Evolutionary conservation across 2,888 invertebrate genomes (phyloP).

Genomic region (Campopleginae sp.): DNA sequence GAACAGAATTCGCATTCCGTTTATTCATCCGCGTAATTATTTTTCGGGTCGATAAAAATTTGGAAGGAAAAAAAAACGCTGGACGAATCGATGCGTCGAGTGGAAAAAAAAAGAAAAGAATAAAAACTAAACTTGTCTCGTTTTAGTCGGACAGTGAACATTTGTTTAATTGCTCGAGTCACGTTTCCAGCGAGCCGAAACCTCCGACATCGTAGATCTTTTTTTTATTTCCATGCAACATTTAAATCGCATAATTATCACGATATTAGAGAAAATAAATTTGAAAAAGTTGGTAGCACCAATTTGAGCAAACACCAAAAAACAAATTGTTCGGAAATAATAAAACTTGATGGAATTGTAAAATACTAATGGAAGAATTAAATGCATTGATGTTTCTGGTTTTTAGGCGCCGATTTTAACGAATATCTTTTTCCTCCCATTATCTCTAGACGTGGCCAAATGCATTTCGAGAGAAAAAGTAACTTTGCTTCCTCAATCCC

Average conservation of each 20-base stretch:
- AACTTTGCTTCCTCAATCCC: background rate
- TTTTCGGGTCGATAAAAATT: background rate
- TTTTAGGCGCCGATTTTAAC: background rate
- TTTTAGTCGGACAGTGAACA: background rate
- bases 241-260: background rate
- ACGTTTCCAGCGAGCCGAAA: background rate
- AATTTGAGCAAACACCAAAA: background rate
- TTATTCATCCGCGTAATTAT: background rate
- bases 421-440: background rate
- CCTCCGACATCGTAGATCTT: background rate
- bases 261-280: slow-evolving; percentile 37
- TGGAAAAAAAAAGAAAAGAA: background rate
- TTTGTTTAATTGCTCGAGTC: slow-evolving; percentile 21
- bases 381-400: background rate
- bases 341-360: slow-evolving; percentile 4
- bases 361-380: slow-evolving; percentile 28
- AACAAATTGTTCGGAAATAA: background rate
- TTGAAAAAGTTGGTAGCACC: background rate
- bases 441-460: background rate
- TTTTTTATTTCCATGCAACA: slow-evolving; percentile 1
- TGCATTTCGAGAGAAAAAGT: background rate
- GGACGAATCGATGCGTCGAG: background rate
- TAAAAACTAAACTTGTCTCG: background rate
- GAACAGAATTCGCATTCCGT: background rate
- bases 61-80: background rate